Conservation (phyloP, 2,797 vertebrate genomes). For the Mycteria americana region DNA sequence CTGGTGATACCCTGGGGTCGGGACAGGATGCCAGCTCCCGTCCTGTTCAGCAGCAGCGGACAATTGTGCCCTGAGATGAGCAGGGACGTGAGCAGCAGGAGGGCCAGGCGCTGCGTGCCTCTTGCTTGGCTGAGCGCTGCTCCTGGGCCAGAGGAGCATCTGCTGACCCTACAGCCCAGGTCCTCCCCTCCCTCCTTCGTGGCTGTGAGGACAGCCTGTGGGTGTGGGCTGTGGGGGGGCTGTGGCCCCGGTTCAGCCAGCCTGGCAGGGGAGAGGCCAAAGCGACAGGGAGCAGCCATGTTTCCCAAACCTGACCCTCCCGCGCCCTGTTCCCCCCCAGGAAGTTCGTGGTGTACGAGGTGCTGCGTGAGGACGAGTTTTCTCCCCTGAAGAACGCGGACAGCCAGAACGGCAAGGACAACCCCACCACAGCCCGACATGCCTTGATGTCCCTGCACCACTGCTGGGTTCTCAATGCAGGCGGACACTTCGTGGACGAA, state of each 20-base stretch:
- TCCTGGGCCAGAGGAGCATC: not conserved
- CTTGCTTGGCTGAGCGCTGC: not conserved
- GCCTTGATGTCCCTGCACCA: conserved; percentile 94
- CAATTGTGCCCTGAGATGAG: not conserved
- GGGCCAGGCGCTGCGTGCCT: fast-evolving
- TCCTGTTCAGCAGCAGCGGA: not conserved
- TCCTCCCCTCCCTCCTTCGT: not conserved
- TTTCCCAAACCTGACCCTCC: not conserved
- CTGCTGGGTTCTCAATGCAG: conserved; percentile 95
- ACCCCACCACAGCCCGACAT: conserved; percentile 90
- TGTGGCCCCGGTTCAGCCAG: not conserved
- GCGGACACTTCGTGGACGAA: conserved; percentile 93
- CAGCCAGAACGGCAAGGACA: conserved; percentile 95
- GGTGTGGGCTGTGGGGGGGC: not conserved
- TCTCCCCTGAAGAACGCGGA: conserved; percentile 96
- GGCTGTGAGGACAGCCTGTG: not conserved
- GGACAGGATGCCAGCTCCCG: not conserved
- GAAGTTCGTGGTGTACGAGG: conserved; percentile 92
- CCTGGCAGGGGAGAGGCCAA: not conserved
- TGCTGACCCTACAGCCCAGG: not conserved
- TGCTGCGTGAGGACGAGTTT: conserved; percentile 94
- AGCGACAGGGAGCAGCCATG: not conserved
- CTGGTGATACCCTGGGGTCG: fast-evolving
- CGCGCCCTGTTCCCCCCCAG: conserved; percentile 49
- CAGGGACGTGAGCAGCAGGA: not conserved